These are phyloP conservation scores for Samia ricini DNA, from an alignment of 1,140 invertebrate species.

Conservation along the genomic window DNA sequence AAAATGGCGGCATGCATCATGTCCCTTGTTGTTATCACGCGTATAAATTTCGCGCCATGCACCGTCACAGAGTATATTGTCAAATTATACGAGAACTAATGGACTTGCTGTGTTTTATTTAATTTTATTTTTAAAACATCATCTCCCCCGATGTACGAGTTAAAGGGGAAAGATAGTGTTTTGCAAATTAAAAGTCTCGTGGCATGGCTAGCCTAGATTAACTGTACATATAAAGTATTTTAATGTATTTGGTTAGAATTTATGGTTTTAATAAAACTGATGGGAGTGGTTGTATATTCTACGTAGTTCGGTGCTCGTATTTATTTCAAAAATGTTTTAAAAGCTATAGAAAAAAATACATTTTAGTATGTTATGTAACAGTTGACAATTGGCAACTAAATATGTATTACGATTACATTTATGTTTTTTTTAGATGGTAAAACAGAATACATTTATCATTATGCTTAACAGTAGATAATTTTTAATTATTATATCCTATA, in stretches of 20 bases:
- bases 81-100: slow-evolving; percentile 10
- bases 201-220: neutral
- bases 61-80: slow-evolving; percentile 7
- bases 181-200: neutral
- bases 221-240: neutral
- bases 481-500: too few species aligned
- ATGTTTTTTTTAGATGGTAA: too few species aligned
- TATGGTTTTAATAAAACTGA: neutral
- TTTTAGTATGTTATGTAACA: too few species aligned
- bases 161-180: neutral
- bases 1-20: slow-evolving; percentile 4
- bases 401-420: too few species aligned
- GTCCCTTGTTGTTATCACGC: neutral
- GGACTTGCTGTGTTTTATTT: slow-evolving; percentile 1
- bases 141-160: neutral
- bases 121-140: neutral
- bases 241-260: neutral
- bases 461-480: too few species aligned
- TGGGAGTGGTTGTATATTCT: neutral
- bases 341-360: too few species aligned
- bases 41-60: slow-evolving; percentile 8
- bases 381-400: too few species aligned
- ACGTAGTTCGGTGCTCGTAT: neutral
- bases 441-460: too few species aligned
- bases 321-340: too few species aligned